A percentile compares a stretch with the other conserved stretches of the same genome.
phyloP scores from a whole-genome alignment of 1,140 invertebrate species.

The Amyelois transitella region DNA sequence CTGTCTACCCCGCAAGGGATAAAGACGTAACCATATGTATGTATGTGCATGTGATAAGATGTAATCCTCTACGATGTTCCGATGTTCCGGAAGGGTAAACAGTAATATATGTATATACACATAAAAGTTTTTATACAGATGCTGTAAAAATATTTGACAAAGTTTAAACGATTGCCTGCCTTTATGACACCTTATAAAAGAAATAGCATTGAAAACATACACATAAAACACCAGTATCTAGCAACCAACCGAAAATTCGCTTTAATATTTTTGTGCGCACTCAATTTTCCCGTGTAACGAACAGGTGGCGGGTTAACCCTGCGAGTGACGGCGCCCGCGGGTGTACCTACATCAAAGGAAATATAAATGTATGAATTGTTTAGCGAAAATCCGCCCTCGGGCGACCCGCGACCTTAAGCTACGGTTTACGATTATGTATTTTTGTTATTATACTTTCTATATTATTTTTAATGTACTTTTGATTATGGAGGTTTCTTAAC shows the following conservation, averaged over 20 bases:
- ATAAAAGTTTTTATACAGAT: no score
- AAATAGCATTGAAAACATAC: background rate
- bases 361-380: constrained; percentile 70
- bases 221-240: background rate
- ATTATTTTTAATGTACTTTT: background rate
- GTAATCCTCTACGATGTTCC: no score
- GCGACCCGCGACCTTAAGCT: constrained; percentile 21
- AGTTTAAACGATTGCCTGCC: no score
- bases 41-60: no score
- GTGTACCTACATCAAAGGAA: constrained; percentile 65
- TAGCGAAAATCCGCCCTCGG: constrained; percentile 53
- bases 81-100: no score
- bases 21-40: no score
- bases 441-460: background rate
- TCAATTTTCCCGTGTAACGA: constrained; percentile 50
- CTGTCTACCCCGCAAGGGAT: no score
- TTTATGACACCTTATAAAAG: background rate
- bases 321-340: constrained; percentile 59
- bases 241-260: background rate
- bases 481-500: no score
- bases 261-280: constrained; percentile 9
- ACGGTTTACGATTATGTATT: constrained; percentile 6
- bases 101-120: no score
- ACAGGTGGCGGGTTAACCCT: constrained; percentile 55
- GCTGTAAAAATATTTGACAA: no score